phyloP scores from a whole-genome alignment of 2,797 vertebrate species.

The Phrynocephalus guinanensis region DNA sequence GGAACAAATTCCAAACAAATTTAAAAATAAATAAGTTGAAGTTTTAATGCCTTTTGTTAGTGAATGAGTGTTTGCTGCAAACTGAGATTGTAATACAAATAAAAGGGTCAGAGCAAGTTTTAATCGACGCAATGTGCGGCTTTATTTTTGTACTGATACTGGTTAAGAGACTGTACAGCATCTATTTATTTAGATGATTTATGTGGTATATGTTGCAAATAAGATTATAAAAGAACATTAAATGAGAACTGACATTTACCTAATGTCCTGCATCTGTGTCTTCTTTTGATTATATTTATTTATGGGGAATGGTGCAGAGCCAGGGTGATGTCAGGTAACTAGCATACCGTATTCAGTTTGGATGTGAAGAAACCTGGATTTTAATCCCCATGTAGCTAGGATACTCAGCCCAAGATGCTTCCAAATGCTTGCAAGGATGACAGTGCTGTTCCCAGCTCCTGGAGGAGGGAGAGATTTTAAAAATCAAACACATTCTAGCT shows the following conservation, averaged over 20 bases:
- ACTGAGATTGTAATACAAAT: conserved; percentile 69
- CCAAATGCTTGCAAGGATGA: background rate
- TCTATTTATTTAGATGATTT: conserved; percentile 88
- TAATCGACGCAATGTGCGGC: conserved; percentile 74
- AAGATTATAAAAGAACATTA: conserved; percentile 78
- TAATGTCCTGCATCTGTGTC: conserved; percentile 58
- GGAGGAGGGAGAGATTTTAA: background rate
- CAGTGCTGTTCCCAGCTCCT: background rate
- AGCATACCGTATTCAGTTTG: background rate
- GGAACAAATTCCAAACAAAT: conserved; percentile 61
- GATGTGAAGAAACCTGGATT: background rate
- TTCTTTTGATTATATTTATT: conserved; percentile 54
- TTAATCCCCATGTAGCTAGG: background rate
- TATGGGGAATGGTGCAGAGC: background rate
- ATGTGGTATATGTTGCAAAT: conserved; percentile 81
- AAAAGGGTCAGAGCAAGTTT: conserved; percentile 66
- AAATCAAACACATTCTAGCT: background rate
- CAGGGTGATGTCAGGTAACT: background rate
- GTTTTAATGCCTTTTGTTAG: conserved; percentile 67
- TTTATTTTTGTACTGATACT: conserved; percentile 85
- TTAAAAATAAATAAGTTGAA: conserved; percentile 46
- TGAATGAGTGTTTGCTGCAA: conserved; percentile 53
- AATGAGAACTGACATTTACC: conserved; percentile 77
- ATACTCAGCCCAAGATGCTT: background rate
- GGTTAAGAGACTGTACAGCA: conserved; percentile 82